Percentiles rank a stretch among this genome's conserved stretches.
Evolutionary conservation across 2,888 invertebrate genomes (phyloP).

Genomic region (Coremacera marginata): DNA sequence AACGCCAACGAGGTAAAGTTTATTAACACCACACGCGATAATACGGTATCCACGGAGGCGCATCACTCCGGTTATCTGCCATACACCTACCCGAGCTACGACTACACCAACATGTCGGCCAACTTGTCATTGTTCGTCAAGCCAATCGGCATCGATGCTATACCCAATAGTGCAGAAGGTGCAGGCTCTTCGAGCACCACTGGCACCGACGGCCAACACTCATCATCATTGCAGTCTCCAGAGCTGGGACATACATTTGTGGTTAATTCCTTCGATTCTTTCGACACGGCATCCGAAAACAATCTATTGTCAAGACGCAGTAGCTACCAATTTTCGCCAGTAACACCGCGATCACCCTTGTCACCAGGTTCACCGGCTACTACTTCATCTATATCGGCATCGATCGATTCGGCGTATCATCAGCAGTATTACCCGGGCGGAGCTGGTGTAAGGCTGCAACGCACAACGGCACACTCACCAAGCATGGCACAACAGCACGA

Average conservation of each 20-base stretch:
- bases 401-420: slow-evolving; percentile 55
- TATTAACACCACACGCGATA: slow-evolving; percentile 61
- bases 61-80: slow-evolving; percentile 65
- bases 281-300: slow-evolving; percentile 65
- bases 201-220: slow-evolving; percentile 55
- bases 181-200: slow-evolving; percentile 42
- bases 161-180: slow-evolving; percentile 50
- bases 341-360: slow-evolving; percentile 52
- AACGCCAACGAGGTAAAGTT: slow-evolving; percentile 68
- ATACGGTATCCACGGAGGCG: slow-evolving; percentile 61
- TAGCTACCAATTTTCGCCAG: slow-evolving; percentile 55
- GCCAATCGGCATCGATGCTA: slow-evolving; percentile 64
- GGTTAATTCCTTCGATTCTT: slow-evolving; percentile 60
- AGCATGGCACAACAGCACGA: slow-evolving; percentile 15
- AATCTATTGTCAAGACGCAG: slow-evolving; percentile 61
- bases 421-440: slow-evolving; percentile 14
- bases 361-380: slow-evolving; percentile 61
- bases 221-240: slow-evolving; percentile 59
- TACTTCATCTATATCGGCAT: slow-evolving; percentile 54
- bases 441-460: slow-evolving; percentile 46
- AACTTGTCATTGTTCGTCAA: slow-evolving; percentile 65
- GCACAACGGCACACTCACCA: slow-evolving; percentile 26
- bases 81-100: slow-evolving; percentile 65
- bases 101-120: slow-evolving; percentile 68
- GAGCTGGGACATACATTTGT: slow-evolving; percentile 42